A percentile compares a stretch with the other conserved stretches of the same genome.
phyloP scores from a whole-genome alignment of 2,888 invertebrate species.

The Panorpa germanica region DNA sequence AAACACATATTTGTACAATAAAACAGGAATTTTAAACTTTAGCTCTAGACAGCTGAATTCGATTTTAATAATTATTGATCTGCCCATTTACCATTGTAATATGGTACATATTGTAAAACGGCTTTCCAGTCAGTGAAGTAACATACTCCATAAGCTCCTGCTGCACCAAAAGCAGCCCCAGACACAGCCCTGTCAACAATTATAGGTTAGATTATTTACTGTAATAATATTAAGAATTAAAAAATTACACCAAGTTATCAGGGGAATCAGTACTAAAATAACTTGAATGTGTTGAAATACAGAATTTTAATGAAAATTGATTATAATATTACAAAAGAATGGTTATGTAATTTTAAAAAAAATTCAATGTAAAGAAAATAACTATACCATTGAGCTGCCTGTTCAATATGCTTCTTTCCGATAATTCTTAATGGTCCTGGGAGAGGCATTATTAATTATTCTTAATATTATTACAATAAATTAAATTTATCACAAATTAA shows the following conservation, averaged over 20 bases:
- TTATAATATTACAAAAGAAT: not conserved
- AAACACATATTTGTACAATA: no score
- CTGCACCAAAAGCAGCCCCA: constrained; percentile 40
- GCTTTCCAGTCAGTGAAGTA: constrained; percentile 69
- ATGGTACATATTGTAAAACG: constrained; percentile 51
- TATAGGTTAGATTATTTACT: no score
- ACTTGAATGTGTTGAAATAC: not conserved
- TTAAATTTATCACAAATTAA: no score
- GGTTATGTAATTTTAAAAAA: constrained; percentile 7
- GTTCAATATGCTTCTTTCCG: constrained; percentile 40
- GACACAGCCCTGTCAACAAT: constrained; percentile 32
- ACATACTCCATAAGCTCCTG: constrained; percentile 35
- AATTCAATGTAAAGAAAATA: constrained; percentile 15
- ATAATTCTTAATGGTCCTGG: no score
- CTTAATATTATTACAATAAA: no score
- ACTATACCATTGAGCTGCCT: constrained; percentile 27
- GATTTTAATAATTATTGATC: no score
- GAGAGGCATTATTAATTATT: no score
- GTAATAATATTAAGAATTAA: not conserved
- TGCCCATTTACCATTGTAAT: constrained; percentile 60
- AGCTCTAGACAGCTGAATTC: no score
- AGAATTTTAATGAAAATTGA: not conserved
- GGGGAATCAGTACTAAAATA: no score
- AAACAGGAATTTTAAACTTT: no score
- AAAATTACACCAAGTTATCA: constrained; percentile 3